A percentile compares a stretch with the other conserved stretches of the same genome.
Evolutionary conservation across 2,888 invertebrate genomes (phyloP).

Genomic region (Mycalesis mineus): DNA sequence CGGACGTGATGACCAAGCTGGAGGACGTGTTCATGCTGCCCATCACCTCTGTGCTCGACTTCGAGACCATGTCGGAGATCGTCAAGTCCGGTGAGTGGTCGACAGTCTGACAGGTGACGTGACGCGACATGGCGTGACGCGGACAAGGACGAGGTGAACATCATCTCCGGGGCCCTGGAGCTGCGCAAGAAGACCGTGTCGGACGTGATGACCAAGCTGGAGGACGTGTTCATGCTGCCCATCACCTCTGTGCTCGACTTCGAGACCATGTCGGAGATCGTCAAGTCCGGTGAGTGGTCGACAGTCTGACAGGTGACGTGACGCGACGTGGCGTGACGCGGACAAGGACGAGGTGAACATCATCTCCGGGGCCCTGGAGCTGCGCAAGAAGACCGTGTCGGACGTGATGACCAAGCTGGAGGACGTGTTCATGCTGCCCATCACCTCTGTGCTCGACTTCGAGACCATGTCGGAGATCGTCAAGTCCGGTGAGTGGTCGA

Average conservation of each 20-base stretch:
- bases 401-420: slow-evolving; percentile 98
- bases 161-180: slow-evolving; percentile 94
- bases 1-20: slow-evolving; percentile 81
- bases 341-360: slow-evolving; percentile 98
- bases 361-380: slow-evolving; percentile 96
- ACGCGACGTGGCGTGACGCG: slow-evolving; percentile 91
- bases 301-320: no score
- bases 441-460: slow-evolving; percentile 93
- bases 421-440: slow-evolving; percentile 97
- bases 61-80: slow-evolving; percentile 97
- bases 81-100: slow-evolving; percentile 87
- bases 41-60: slow-evolving; percentile 91
- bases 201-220: slow-evolving; percentile 97
- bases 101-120: no score
- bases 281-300: slow-evolving; percentile 86
- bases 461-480: slow-evolving; percentile 98
- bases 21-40: slow-evolving; percentile 98
- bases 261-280: slow-evolving; percentile 97
- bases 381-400: slow-evolving; percentile 93
- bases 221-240: slow-evolving; percentile 97
- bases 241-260: slow-evolving; percentile 94
- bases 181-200: slow-evolving; percentile 91
- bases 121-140: no score
- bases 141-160: slow-evolving; percentile 78
- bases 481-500: slow-evolving; percentile 84